Evolutionary conservation across 2,797 vertebrate genomes (phyloP).

Genomic region (Gymnoscopelus microlampas): DNA sequence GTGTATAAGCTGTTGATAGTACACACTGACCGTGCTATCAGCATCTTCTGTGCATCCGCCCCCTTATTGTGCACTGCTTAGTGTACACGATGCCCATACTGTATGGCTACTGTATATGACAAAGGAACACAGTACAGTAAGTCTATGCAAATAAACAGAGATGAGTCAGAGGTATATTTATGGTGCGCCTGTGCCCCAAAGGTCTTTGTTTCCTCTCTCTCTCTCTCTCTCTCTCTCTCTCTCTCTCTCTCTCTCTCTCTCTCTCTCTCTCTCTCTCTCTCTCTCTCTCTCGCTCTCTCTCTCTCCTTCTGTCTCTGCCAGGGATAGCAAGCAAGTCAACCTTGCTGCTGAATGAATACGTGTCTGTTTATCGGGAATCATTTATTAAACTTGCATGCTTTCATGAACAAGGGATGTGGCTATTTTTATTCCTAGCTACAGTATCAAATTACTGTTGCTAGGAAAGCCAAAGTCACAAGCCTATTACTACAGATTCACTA

Average conservation of each 20-base stretch:
- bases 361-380: conserved; percentile 64
- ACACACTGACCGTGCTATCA: no score
- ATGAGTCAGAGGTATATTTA: conserved; percentile 81
- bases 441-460: conserved; percentile 35
- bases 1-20: no score
- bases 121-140: conserved; percentile 55
- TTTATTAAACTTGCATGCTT: conserved; percentile 60
- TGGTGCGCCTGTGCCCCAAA: conserved; percentile 69
- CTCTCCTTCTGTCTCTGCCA: conserved; percentile 35
- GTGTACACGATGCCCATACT: conserved; percentile 9
- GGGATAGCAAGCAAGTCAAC: conserved; percentile 25
- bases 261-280: conserved; percentile 29
- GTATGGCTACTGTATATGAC: conserved; percentile 24
- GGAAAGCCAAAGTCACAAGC: conserved; percentile 15
- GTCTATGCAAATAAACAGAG: conserved; percentile 70
- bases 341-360: conserved; percentile 57
- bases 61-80: no score
- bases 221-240: conserved; percentile 26
- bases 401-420: conserved; percentile 42
- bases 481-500: conserved; percentile 9
- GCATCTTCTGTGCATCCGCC: no score
- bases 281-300: conserved; percentile 4
- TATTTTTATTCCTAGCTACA: conserved; percentile 32
- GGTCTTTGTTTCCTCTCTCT: conserved; percentile 51
- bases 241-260: conserved; percentile 14